These are phyloP conservation scores for Diacarnus erythraeanus DNA, from an alignment of 37 sponge, comb jelly and placozoan genomes.

Conservation along the genomic window DNA sequence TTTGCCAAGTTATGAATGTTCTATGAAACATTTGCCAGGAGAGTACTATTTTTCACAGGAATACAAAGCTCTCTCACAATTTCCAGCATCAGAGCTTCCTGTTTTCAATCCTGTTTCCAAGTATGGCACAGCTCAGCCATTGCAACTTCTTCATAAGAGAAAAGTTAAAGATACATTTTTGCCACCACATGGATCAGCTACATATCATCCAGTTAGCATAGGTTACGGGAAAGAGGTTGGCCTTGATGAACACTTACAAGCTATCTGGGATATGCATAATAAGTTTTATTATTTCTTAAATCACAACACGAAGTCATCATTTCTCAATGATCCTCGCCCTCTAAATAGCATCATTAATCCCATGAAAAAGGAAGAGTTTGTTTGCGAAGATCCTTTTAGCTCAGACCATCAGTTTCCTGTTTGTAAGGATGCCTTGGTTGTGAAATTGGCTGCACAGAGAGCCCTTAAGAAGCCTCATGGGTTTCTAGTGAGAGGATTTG, in stretches of 20 bases:
- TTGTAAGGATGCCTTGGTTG: background rate
- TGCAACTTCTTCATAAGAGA: background rate
- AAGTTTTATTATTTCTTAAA: constrained; percentile 55
- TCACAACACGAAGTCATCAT: constrained; percentile 27
- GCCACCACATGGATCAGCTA: constrained; percentile 69
- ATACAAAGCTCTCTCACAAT: too few relatives aligned
- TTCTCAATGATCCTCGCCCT: constrained; percentile 45
- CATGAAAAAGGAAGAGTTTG: background rate
- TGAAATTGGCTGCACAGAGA: background rate
- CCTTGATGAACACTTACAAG: constrained; percentile 41
- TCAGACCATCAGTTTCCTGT: constrained; percentile 10
- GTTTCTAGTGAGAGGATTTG: constrained; percentile 34
- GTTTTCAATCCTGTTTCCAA: background rate
- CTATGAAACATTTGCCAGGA: constrained; percentile 20
- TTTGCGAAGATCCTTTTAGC: background rate
- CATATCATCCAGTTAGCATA: constrained; percentile 39
- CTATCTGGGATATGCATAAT: constrained; percentile 53
- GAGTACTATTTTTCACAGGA: constrained; percentile 42
- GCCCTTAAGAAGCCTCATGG: constrained; percentile 10
- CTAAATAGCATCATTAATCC: background rate
- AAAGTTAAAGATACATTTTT: constrained; percentile 32
- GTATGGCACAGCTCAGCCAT: background rate
- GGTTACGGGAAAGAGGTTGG: constrained; percentile 73
- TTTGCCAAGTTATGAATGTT: constrained; percentile 14
- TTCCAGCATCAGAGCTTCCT: background rate